Conservation (phyloP, 2,113 vertebrate species). For the Ptilorrhoa leucosticta region DNA sequence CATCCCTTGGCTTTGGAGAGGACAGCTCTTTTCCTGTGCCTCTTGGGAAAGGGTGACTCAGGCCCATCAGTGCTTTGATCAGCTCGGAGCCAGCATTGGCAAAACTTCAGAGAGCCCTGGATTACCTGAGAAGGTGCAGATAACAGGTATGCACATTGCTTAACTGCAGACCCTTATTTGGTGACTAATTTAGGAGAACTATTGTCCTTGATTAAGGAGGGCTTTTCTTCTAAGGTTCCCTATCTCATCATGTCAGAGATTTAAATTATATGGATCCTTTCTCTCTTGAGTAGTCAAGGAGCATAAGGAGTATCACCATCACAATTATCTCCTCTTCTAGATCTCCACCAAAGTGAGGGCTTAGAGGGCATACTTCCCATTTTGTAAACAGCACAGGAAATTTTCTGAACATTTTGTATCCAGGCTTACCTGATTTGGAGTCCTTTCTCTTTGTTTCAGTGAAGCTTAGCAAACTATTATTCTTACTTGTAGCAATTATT, state of each 20-base stretch:
- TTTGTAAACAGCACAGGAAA: not conserved
- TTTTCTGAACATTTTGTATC: not conserved
- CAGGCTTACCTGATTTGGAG: not conserved
- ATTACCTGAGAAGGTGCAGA: not conserved
- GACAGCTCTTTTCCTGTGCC: not conserved
- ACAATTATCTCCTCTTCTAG: not conserved
- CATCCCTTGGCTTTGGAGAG: not conserved
- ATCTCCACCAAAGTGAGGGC: not conserved
- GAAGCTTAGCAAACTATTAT: not conserved
- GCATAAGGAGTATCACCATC: not conserved
- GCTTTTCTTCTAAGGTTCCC: not conserved
- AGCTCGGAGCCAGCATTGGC: not conserved
- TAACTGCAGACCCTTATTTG: not conserved
- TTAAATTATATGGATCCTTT: not conserved
- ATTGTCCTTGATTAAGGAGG: not conserved
- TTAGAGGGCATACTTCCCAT: not conserved
- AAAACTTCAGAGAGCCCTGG: not conserved
- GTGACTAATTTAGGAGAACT: not conserved
- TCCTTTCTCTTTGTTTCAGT: not conserved
- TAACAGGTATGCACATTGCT: not conserved
- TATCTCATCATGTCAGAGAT: not conserved
- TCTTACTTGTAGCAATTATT: not conserved
- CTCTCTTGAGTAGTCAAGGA: not conserved
- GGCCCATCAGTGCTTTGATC: not conserved
- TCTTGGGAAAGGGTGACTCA: not conserved